These are phyloP conservation scores for Struthio camelus DNA, from an alignment of 2,113 vertebrate genomes.

Conservation along the genomic window DNA sequence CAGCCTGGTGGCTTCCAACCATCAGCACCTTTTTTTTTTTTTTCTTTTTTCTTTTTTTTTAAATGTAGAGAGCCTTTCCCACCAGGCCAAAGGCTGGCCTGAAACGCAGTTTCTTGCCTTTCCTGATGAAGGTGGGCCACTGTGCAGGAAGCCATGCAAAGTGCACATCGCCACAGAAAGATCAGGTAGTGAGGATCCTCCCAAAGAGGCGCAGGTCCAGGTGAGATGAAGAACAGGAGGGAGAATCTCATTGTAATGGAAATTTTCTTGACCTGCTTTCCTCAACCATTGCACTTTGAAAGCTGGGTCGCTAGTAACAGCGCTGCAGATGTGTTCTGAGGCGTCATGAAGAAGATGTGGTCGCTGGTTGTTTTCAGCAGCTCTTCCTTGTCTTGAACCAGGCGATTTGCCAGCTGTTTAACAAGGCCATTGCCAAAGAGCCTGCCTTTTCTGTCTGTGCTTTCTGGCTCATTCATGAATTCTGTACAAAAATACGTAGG, in stretches of 20 bases:
- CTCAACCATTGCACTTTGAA: not conserved
- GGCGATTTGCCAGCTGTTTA: not conserved
- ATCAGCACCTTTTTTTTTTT: not conserved
- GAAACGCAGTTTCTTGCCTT: not conserved
- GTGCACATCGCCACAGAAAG: not conserved
- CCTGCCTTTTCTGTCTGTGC: not conserved
- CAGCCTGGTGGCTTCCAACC: not conserved
- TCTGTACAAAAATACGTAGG: not conserved
- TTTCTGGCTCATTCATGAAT: not conserved
- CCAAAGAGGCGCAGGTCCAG: fast-evolving
- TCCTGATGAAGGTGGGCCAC: not conserved
- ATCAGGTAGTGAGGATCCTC: not conserved
- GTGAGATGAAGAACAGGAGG: not conserved
- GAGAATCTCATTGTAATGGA: not conserved
- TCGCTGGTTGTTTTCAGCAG: slow-evolving; percentile 1
- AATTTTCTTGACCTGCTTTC: slow-evolving; percentile 45
- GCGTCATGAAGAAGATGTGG: not conserved
- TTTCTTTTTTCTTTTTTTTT: not conserved
- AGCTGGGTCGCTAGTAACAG: slow-evolving; percentile 3
- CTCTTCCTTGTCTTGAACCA: not conserved
- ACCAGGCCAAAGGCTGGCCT: not conserved
- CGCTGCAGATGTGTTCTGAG: not conserved
- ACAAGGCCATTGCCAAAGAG: not conserved
- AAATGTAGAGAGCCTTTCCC: too few relatives aligned
- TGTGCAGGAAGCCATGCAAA: not conserved